These are phyloP conservation scores for Xenus cinereus DNA, from an alignment of 2,113 vertebrate species.

Conservation along the genomic window DNA sequence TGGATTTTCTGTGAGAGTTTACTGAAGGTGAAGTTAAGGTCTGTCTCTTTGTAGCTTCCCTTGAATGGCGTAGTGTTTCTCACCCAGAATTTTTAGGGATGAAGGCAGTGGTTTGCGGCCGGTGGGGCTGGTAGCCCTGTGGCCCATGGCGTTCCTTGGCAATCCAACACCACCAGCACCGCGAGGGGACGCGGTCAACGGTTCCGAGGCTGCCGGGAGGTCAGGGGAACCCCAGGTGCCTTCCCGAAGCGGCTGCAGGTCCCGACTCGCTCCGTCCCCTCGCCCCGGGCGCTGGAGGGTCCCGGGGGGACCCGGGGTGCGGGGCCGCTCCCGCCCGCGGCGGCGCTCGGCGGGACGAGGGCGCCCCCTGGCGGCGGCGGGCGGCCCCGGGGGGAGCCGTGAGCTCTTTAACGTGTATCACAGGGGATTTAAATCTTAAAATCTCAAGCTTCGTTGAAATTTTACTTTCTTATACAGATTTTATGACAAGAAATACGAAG, in stretches of 20 bases:
- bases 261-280: neutral
- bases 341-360: neutral
- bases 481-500: slow-evolving; percentile 90
- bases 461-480: slow-evolving; percentile 75
- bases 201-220: neutral
- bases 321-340: neutral
- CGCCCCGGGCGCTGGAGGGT: neutral
- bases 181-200: neutral
- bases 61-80: neutral
- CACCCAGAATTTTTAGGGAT: neutral
- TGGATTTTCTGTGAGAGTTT: neutral
- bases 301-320: neutral
- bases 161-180: neutral
- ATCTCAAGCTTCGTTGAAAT: neutral
- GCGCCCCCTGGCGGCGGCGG: neutral
- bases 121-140: neutral
- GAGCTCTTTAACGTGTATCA: neutral
- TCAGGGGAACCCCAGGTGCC: neutral
- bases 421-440: neutral
- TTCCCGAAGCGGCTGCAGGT: neutral
- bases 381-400: neutral
- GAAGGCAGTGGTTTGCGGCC: neutral
- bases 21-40: too few species aligned
- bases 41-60: neutral
- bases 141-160: too few species aligned